These are phyloP conservation scores for Anarrhichthys ocellatus DNA, from an alignment of 2,113 vertebrate species.

Conservation along the genomic window DNA sequence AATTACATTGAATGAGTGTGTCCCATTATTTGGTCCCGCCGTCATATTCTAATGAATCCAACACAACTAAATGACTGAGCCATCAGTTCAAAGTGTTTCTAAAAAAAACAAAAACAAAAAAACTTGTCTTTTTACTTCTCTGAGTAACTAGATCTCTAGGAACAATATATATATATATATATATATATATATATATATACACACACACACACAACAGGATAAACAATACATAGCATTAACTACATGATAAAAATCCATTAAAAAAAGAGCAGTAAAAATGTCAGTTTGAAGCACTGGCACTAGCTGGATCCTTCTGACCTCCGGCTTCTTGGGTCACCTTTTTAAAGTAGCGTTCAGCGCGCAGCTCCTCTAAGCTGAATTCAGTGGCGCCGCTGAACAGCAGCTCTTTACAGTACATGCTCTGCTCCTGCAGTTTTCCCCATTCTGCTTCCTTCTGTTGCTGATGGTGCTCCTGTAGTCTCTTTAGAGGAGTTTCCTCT, in stretches of 20 bases:
- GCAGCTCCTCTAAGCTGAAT: slow-evolving; percentile 95
- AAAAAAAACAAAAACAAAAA: slow-evolving; percentile 1
- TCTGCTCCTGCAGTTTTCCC: slow-evolving; percentile 83
- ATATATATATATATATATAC: slow-evolving; percentile 22
- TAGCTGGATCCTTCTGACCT: background rate
- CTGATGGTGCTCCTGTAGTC: slow-evolving; percentile 88
- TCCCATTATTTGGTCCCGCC: background rate
- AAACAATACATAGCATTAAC: background rate
- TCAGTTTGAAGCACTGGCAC: slow-evolving; percentile 17
- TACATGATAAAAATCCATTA: slow-evolving; percentile 10
- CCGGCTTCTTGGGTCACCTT: slow-evolving; percentile 82
- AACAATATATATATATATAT: slow-evolving; percentile 21
- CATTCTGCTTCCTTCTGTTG: slow-evolving; percentile 83
- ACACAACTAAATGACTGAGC: background rate
- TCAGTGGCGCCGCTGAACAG: slow-evolving; percentile 91
- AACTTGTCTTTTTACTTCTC: background rate
- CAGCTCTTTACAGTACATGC: slow-evolving; percentile 96
- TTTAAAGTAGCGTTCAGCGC: slow-evolving; percentile 90
- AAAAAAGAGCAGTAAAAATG: background rate
- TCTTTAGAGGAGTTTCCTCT: slow-evolving; percentile 89
- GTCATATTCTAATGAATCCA: background rate
- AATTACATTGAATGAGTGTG: background rate
- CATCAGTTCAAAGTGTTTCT: slow-evolving; percentile 3
- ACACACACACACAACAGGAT: no score
- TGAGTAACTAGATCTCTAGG: background rate